Percentiles rank a stretch among this genome's conserved stretches.
These are phyloP conservation scores for Hypanus sabinus DNA, from an alignment of 2,113 vertebrate genomes.

Conservation along the genomic window DNA sequence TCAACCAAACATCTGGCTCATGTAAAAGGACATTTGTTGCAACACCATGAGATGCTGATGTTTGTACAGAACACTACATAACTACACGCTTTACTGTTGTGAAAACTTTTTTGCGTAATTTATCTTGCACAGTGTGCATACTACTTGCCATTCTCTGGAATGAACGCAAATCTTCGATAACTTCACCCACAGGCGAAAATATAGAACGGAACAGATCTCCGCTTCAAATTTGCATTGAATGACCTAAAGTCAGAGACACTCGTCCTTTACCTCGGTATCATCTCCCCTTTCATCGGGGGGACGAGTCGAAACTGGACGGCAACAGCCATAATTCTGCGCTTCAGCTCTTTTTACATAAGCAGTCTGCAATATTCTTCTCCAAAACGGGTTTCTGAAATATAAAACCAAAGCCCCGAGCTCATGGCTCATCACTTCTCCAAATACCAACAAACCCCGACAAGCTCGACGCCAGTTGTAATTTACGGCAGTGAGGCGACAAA, in stretches of 20 bases:
- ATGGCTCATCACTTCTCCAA: not conserved
- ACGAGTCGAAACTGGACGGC: not conserved
- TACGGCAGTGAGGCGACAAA: conserved; percentile 2
- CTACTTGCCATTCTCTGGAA: no score
- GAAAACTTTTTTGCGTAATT: not conserved
- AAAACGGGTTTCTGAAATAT: no score
- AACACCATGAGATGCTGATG: not conserved
- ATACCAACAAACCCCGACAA: no score
- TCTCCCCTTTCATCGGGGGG: not conserved
- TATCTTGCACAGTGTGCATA: no score
- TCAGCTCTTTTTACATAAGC: not conserved
- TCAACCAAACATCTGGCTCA: no score
- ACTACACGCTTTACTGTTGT: not conserved
- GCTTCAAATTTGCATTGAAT: no score
- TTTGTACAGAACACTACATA: not conserved
- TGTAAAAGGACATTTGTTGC: not conserved
- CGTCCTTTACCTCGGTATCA: not conserved
- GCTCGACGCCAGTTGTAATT: not conserved
- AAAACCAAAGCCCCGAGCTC: not conserved
- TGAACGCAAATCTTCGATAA: not conserved
- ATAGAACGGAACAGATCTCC: not conserved
- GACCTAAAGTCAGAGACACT: not conserved
- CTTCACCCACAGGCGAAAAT: no score
- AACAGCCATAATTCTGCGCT: not conserved
- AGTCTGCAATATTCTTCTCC: no score